Evolutionary conservation across 2,888 invertebrate genomes (phyloP).

Genomic region (Pristionchus mayeri): DNA sequence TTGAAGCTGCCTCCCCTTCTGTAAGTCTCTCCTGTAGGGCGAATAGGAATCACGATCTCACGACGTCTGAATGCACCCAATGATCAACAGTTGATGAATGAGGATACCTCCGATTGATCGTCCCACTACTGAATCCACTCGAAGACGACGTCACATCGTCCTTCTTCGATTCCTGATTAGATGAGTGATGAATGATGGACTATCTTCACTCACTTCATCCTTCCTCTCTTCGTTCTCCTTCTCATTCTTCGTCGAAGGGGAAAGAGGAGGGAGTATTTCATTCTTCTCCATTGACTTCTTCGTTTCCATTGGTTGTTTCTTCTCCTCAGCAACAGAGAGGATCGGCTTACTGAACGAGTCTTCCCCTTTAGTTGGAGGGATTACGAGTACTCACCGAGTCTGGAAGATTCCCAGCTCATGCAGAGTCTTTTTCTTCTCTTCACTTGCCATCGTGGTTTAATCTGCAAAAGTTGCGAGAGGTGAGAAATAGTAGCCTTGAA

Average conservation of each 20-base stretch:
- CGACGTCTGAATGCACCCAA: neutral
- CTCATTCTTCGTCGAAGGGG: slow-evolving; percentile 13
- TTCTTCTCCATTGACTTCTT: slow-evolving; percentile 10
- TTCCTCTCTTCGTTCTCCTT: slow-evolving; percentile 4
- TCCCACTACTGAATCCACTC: slow-evolving; percentile 35
- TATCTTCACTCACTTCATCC: neutral
- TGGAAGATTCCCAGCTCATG: slow-evolving; percentile 24
- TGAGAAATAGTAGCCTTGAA: too few relatives aligned
- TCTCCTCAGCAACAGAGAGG: neutral
- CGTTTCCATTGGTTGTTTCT: neutral
- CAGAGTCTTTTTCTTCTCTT: slow-evolving; percentile 20
- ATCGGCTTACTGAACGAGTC: slow-evolving; percentile 3
- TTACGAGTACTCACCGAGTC: neutral
- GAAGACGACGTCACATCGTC: slow-evolving; percentile 4
- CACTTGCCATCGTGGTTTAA: neutral
- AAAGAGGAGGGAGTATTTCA: neutral
- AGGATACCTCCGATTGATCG: neutral
- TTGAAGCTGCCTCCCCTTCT: slow-evolving; percentile 29
- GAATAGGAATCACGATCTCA: slow-evolving; percentile 44
- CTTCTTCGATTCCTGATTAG: slow-evolving; percentile 8
- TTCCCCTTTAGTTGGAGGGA: neutral
- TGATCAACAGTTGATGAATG: neutral
- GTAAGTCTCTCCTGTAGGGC: slow-evolving; percentile 42
- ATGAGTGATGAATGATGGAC: neutral
- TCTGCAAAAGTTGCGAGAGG: too few relatives aligned